Percentiles rank a stretch among this genome's conserved stretches.
These are phyloP conservation scores for Nesidiocoris tenuis DNA, from an alignment of 2,888 invertebrate species.

Conservation along the genomic window DNA sequence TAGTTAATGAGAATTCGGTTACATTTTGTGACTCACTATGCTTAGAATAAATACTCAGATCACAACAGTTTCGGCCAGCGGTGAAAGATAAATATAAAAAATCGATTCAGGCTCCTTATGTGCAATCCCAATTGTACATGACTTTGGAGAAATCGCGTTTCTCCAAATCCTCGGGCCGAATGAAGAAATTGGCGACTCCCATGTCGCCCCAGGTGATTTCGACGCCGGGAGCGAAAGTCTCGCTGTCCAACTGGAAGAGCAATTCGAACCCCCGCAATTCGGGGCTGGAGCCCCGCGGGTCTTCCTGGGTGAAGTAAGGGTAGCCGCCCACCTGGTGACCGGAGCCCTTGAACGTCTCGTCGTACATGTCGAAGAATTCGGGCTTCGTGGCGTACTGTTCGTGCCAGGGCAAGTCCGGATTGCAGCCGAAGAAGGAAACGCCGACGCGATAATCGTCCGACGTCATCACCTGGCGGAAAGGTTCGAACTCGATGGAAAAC, in stretches of 20 bases:
- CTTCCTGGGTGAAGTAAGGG: conserved; percentile 37
- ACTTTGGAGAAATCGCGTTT: conserved; percentile 26
- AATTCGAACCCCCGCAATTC: conserved; percentile 24
- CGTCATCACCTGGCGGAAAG: conserved; percentile 28
- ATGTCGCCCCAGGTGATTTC: conserved; percentile 37
- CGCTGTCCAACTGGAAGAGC: conserved; percentile 35
- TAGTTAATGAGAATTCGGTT: neutral
- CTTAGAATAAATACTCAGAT: conserved; percentile 13
- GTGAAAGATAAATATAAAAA: neutral
- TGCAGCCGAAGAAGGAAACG: conserved; percentile 11
- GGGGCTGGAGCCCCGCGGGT: conserved; percentile 20
- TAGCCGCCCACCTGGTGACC: conserved; percentile 30
- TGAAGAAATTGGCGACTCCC: conserved; percentile 39
- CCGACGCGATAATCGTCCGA: conserved; percentile 30
- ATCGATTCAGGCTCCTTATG: conserved; percentile 10
- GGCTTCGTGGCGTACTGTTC: conserved; percentile 36
- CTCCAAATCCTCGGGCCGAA: conserved; percentile 22
- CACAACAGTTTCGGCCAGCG: conserved; percentile 28
- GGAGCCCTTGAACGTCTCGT: conserved; percentile 23
- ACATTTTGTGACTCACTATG: neutral
- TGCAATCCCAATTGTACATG: conserved; percentile 38
- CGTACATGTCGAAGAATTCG: conserved; percentile 22
- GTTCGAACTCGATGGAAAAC: conserved; percentile 32
- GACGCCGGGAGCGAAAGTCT: conserved; percentile 6
- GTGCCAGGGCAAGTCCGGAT: conserved; percentile 27